Base-by-base conservation (phyloP, 2,113 vertebrate species). In the Diadophis punctatus region DNA sequence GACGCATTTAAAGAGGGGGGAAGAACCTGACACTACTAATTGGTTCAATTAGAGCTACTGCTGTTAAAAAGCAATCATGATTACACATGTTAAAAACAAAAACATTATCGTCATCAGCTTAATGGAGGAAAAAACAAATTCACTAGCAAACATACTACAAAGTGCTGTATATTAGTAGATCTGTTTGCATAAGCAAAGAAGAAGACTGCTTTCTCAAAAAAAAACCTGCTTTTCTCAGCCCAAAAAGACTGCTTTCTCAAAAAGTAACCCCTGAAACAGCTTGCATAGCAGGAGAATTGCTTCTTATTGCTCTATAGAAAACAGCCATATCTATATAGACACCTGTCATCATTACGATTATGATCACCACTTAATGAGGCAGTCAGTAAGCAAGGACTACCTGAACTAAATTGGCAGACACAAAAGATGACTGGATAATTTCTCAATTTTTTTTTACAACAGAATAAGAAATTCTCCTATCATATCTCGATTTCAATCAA, bases 11-110 rank as follows among this genome's bases (percentile, higher is more conserved):
- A 93, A 86, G 16, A 49, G 12, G 20, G n/a, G 63, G 74, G 43
- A 63, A 94, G 91, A 95, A 68, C 12, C 23, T 91, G 86, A 91
- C 89, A 86, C 55, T 56, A 3, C 0, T 95, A 94, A 92, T 95
- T 95, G 68, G 53, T 92, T 86, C 53, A 92, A 91, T 95, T 94
- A 93, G 46, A 95, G 43, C 27, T 93, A 89, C 53, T 86, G 68
- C 86, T 94, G 91, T 63, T 96, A 93, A 91, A 89, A 93, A 90
- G 34, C 27, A 95, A 92, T 95, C 94, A 95, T 49, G 8, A 25
- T 11, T 56, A 46, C 84, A 90, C 90, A 95, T 85, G 34, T 30
- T 86, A 87, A 52, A 87, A 89, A 48, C 2, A 30, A 43, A 89
- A 11, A 91, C 25, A 4, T 84, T 84, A 95, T 93, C 53, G 10